phyloP scores from a whole-genome alignment of 2,888 invertebrate species.

The Spatulosminthurus flaviceps region DNA sequence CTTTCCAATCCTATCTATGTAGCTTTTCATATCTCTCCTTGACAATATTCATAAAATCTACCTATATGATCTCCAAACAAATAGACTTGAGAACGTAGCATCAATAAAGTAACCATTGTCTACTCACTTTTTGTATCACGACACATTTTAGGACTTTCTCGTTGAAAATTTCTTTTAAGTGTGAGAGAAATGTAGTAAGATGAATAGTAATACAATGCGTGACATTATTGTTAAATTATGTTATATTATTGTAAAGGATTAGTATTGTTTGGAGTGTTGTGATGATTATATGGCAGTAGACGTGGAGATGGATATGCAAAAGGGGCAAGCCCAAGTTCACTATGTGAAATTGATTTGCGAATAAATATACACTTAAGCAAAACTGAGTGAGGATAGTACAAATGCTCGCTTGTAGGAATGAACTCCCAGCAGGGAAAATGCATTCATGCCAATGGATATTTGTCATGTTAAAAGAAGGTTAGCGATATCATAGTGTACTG shows the following conservation, averaged over 20 bases:
- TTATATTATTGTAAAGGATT: slow-evolving; percentile 5
- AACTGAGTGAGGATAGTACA: background rate
- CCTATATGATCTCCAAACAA: too few species aligned
- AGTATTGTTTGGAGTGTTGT: background rate
- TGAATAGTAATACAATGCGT: background rate
- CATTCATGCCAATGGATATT: slow-evolving; percentile 5
- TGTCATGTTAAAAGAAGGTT: slow-evolving; percentile 31
- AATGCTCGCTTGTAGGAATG: background rate
- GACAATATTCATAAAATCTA: too few species aligned
- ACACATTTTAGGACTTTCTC: background rate
- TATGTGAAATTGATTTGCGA: slow-evolving; percentile 6
- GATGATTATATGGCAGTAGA: background rate
- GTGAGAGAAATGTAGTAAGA: background rate
- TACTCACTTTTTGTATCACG: background rate
- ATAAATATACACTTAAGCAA: background rate
- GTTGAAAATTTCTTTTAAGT: background rate
- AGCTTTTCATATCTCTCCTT: too few species aligned
- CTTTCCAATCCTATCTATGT: slow-evolving; percentile 10
- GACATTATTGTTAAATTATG: slow-evolving; percentile 12
- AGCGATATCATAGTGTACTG: slow-evolving; percentile 26
- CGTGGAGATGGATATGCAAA: background rate
- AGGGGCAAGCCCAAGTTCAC: slow-evolving; percentile 11
- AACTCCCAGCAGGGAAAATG: slow-evolving; percentile 2
- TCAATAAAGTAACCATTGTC: background rate
- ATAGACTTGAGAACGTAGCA: background rate